phyloP scores from a whole-genome alignment of 2,113 vertebrate genomes.

The Ceyx margarethae region DNA sequence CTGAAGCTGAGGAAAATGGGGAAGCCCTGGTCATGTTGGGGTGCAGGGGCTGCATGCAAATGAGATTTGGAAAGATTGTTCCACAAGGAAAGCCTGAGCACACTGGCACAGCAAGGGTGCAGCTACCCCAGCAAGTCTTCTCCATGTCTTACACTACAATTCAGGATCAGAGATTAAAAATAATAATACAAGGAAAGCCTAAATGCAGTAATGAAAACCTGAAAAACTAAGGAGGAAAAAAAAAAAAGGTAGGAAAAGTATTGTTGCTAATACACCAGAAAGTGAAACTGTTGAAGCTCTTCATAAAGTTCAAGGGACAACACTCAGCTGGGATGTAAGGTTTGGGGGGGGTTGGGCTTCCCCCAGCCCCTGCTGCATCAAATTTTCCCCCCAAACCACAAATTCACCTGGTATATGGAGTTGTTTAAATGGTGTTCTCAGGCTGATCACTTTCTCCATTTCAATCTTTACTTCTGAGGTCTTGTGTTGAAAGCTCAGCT shows the following conservation, averaged over 20 bases:
- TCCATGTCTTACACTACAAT: not conserved
- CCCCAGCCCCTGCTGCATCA: fast-evolving
- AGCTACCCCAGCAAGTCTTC: not conserved
- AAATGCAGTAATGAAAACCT: not conserved
- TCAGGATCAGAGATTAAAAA: not conserved
- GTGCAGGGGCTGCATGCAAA: not conserved
- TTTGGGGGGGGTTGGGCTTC: not conserved
- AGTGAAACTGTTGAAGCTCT: not conserved
- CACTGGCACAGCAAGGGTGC: not conserved
- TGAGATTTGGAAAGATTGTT: not conserved
- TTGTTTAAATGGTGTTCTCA: not conserved
- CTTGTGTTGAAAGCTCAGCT: not conserved
- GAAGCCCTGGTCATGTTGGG: not conserved
- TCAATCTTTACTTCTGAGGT: not conserved
- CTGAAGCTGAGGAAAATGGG: not conserved
- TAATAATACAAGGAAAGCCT: not conserved
- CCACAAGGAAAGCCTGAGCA: not conserved
- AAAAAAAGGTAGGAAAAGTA: not conserved
- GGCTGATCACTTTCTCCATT: not conserved
- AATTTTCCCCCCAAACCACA: not conserved
- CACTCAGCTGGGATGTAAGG: not conserved
- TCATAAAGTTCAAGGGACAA: not conserved
- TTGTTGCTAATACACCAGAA: not conserved
- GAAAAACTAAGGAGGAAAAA: not conserved
- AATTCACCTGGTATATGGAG: not conserved